Evolutionary conservation across 2,888 invertebrate genomes (phyloP), one percentile per base, ranked within the genome.

Genomic region (Merodon equestris): DNA sequence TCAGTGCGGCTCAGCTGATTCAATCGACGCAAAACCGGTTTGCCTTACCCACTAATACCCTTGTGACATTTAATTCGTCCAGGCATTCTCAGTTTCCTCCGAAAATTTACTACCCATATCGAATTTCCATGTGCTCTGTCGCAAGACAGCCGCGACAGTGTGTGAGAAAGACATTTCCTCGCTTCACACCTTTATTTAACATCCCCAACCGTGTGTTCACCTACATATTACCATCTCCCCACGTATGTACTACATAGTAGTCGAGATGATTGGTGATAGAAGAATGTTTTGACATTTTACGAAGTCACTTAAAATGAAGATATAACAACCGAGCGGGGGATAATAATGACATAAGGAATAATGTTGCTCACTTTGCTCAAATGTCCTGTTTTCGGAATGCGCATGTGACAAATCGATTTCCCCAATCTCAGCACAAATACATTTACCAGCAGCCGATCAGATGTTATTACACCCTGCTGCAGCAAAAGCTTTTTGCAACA

Each of bases 381-480:
- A 18, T 53, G 45, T 47, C 44, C 14, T 34, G 38, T 17, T 45
- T 58, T 36, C 10, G 9, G n/a, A 19, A 38, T 57, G 72, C 72
- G 63, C 64, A 64, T 64, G 64, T 57, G 15, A 10, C n/a, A 34
- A 72, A 72, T 72, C 72, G 72, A 72, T 72, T 72, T 64, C 45
- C 57, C 61, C 63, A 57, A 27, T 27, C 27, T 27, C 27, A 27
- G 54, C 34, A 34, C 10, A 44, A 44, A 64, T 18, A 40, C 56
- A 14, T 57, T 17, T 61, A 18, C 17, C 13, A 51, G 5, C 40
- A 13, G 18, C 19, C 56, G 72, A 72, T 64, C 72, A 72, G 64
- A 72, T 72, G 72, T 72, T 72, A 53, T 53, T 56, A 68, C 58
- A 68, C 38, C 34, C 50, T 34, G 40, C 14, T 72, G 72, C 72